Evolutionary conservation across 2,888 invertebrate genomes (phyloP).

Genomic region (Phlogophora meticulosa): DNA sequence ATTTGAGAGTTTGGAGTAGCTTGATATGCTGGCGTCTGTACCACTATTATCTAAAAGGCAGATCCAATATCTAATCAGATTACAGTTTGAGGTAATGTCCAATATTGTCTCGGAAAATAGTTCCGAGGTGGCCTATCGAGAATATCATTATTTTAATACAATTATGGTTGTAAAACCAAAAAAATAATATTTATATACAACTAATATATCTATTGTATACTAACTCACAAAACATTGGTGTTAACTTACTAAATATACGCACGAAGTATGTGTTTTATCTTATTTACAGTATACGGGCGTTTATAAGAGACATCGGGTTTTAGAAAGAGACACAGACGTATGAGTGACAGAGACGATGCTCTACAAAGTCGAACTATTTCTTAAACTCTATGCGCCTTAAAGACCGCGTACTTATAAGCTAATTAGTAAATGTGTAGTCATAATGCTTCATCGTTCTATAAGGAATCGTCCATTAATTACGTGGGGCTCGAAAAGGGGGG

Average conservation of each 20-base stretch:
- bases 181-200: slow-evolving; percentile 31
- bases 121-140: slow-evolving; percentile 1
- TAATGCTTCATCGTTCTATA: background rate
- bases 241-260: slow-evolving; percentile 21
- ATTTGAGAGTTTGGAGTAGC: too few relatives aligned
- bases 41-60: too few relatives aligned
- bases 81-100: background rate
- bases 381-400: background rate
- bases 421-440: slow-evolving; percentile 28
- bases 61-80: too few relatives aligned
- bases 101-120: background rate
- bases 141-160: slow-evolving; percentile 1
- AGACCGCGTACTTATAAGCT: background rate
- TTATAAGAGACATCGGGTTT: background rate
- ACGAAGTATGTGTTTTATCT: background rate
- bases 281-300: background rate
- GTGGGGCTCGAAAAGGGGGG: too few relatives aligned
- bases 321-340: background rate
- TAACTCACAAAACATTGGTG: slow-evolving; percentile 24
- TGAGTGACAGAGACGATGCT: too few relatives aligned
- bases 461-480: too few relatives aligned
- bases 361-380: background rate
- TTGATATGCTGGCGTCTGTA: too few relatives aligned
- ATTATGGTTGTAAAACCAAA: slow-evolving; percentile 5
- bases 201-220: slow-evolving; percentile 23